Evolutionary conservation across 2,797 vertebrate species (phyloP).

Genomic region (Alcedo atthis): DNA sequence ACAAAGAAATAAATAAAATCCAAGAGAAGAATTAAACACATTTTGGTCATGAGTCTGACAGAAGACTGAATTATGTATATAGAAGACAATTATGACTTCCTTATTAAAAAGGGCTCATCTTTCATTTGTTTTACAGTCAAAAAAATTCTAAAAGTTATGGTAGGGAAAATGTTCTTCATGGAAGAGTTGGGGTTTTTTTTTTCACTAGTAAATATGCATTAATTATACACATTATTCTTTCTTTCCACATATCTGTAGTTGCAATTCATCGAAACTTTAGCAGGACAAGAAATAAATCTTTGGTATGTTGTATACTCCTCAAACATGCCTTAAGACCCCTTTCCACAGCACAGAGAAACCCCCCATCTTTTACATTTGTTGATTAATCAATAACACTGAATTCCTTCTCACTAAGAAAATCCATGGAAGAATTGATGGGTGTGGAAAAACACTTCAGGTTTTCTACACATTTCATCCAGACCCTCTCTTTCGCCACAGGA

Average conservation of each 20-base stretch:
- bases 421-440: not conserved
- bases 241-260: not conserved
- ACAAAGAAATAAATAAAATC: not conserved
- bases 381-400: not conserved
- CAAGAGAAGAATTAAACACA: slow-evolving; percentile 21
- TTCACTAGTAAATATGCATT: not conserved
- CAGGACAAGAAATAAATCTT: not conserved
- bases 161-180: not conserved
- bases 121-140: not conserved
- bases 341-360: not conserved
- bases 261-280: not conserved
- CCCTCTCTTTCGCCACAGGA: not conserved
- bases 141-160: not conserved
- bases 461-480: not conserved
- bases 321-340: not conserved
- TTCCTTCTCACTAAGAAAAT: not conserved
- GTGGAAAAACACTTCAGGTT: not conserved
- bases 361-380: not conserved
- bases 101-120: not conserved
- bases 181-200: not conserved
- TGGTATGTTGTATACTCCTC: not conserved
- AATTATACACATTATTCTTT: not conserved
- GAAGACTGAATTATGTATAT: not conserved
- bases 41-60: slow-evolving; percentile 39
- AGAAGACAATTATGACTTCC: slow-evolving; percentile 10